A percentile compares a stretch with the other conserved stretches of the same genome.
Evolutionary conservation across 1,140 invertebrate species (phyloP).

Genomic region (Aphis craccivora): DNA sequence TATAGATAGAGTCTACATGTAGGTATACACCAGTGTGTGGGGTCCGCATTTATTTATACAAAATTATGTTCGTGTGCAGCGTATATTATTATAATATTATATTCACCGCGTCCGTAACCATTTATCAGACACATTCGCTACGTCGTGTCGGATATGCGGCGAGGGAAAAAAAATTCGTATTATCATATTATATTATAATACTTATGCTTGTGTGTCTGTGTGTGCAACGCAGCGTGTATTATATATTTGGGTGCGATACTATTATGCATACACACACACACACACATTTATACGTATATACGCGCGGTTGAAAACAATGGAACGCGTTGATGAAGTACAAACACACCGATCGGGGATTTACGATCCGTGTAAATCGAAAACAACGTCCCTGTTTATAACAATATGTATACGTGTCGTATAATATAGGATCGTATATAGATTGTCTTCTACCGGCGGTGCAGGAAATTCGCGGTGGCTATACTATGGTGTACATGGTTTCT

Average conservation of each 20-base stretch:
- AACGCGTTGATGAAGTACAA: background rate
- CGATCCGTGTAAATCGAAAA: slow-evolving; percentile 3
- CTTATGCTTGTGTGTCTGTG: background rate
- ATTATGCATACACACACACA: background rate
- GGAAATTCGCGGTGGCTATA: too few relatives aligned
- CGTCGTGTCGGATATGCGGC: background rate
- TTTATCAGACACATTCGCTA: slow-evolving; percentile 51
- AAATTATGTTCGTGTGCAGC: background rate
- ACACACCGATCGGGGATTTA: background rate
- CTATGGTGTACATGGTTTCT: too few relatives aligned
- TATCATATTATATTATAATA: background rate
- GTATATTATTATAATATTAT: background rate
- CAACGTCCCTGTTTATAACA: too few relatives aligned
- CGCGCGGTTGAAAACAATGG: background rate
- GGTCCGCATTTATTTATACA: too few relatives aligned
- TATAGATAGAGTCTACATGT: background rate
- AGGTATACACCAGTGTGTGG: background rate
- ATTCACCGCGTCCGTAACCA: slow-evolving; percentile 1
- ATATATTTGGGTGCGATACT: background rate
- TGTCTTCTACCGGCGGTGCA: too few relatives aligned
- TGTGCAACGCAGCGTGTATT: background rate
- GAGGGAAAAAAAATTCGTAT: background rate
- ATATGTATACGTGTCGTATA: too few relatives aligned
- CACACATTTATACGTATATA: background rate
- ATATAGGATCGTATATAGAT: too few relatives aligned